Conservation (phyloP, 2,797 vertebrate genomes). For the Pangasius krempfi region DNA sequence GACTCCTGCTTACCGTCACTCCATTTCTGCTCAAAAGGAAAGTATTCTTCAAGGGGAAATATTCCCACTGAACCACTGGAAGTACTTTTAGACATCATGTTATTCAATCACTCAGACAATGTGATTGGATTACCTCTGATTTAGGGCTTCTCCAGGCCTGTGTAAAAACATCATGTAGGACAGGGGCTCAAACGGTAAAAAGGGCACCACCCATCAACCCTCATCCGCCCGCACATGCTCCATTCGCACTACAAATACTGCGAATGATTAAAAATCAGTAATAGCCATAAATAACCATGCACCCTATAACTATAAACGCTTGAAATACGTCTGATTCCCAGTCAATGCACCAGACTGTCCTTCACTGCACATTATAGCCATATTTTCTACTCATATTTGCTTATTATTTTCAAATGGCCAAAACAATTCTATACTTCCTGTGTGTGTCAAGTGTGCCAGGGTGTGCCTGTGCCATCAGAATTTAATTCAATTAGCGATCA, state of each 20-base stretch:
- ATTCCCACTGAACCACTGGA: too few relatives aligned
- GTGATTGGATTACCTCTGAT: neutral
- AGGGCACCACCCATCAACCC: neutral
- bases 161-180: neutral
- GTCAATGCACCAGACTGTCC: neutral
- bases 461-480: too few relatives aligned
- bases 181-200: neutral
- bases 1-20: neutral
- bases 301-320: neutral
- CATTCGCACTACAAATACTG: neutral
- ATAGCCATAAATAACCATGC: neutral
- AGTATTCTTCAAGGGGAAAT: too few relatives aligned
- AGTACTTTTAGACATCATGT: too few relatives aligned
- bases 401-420: neutral
- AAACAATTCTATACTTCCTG: neutral
- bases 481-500: neutral
- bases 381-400: neutral
- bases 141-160: neutral
- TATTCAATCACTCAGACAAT: neutral
- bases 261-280: neutral
- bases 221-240: neutral
- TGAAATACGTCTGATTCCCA: neutral
- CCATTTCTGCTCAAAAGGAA: too few relatives aligned
- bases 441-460: too few relatives aligned
- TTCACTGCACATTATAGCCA: neutral